Evolutionary conservation across 2,113 vertebrate genomes (phyloP).

Genomic region (Cololabis saira): DNA sequence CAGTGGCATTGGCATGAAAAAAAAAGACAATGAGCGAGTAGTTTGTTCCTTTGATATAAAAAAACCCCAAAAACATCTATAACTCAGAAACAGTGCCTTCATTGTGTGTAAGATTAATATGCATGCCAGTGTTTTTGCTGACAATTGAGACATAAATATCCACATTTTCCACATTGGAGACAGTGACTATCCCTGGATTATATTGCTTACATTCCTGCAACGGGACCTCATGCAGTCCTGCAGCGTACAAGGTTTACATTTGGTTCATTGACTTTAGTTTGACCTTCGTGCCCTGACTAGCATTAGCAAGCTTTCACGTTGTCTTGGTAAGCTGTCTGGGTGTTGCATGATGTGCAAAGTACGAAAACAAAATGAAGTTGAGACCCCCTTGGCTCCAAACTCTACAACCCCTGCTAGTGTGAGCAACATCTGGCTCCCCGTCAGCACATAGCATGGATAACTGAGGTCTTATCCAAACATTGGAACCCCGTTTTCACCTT

Average conservation of each 20-base stretch:
- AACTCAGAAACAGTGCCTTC: too few species aligned
- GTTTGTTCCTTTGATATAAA: too few species aligned
- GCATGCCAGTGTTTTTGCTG: neutral
- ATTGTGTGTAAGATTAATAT: neutral
- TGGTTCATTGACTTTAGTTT: too few species aligned
- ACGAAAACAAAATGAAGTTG: slow-evolving; percentile 20
- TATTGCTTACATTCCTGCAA: too few species aligned
- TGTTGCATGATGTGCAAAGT: slow-evolving; percentile 14
- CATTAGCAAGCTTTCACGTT: neutral
- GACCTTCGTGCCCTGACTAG: neutral
- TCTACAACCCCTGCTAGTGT: slow-evolving; percentile 17
- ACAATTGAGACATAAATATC: neutral
- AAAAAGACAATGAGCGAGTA: too few species aligned
- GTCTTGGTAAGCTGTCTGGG: slow-evolving; percentile 5
- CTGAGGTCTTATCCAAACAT: slow-evolving; percentile 80
- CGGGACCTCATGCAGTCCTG: too few species aligned
- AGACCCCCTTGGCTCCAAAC: slow-evolving; percentile 16
- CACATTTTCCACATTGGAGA: too few species aligned
- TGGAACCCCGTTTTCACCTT: slow-evolving; percentile 75
- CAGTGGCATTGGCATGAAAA: too few species aligned
- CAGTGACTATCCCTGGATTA: too few species aligned
- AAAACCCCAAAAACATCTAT: too few species aligned
- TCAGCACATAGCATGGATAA: slow-evolving; percentile 78
- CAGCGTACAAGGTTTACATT: too few species aligned
- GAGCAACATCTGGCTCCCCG: slow-evolving; percentile 58